Conservation (phyloP, 2,888 invertebrate genomes). For the Nycteola revayana region DNA sequence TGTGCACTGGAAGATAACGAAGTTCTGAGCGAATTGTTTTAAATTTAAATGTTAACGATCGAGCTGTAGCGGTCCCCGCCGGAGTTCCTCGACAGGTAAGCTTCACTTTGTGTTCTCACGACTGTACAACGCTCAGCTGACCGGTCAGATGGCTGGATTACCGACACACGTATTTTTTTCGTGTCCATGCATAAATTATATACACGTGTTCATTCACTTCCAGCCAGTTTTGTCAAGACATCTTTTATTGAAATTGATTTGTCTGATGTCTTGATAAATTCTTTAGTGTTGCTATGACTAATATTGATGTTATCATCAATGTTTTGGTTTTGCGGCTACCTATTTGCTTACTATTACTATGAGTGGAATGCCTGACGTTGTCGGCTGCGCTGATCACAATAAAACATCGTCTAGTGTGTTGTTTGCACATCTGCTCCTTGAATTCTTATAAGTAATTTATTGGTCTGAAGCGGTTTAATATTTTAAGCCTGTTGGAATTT, state of each 20-base stretch:
- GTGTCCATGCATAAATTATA: conserved; percentile 53
- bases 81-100: conserved; percentile 58
- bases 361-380: conserved; percentile 43
- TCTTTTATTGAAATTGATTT: conserved; percentile 10
- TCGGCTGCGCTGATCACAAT: conserved; percentile 44
- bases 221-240: conserved; percentile 7
- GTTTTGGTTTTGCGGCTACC: conserved; percentile 32
- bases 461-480: conserved; percentile 1
- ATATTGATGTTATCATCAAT: conserved; percentile 28
- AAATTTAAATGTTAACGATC: conserved; percentile 40
- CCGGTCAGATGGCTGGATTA: conserved; percentile 26
- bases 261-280: conserved; percentile 3
- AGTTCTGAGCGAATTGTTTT: conserved; percentile 33
- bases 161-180: conserved; percentile 49
- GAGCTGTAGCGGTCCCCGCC: conserved; percentile 38
- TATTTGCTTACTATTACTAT: conserved; percentile 26
- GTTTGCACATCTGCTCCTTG: conserved; percentile 43
- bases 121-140: conserved; percentile 29
- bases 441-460: conserved; percentile 28
- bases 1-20: conserved; percentile 51
- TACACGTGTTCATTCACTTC: conserved; percentile 28
- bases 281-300: conserved; percentile 22
- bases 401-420: conserved; percentile 33
- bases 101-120: conserved; percentile 19
- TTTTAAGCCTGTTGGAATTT: conserved; percentile 8